Evolutionary conservation across 2,113 vertebrate genomes (phyloP).

Genomic region (Anguilla japonica): DNA sequence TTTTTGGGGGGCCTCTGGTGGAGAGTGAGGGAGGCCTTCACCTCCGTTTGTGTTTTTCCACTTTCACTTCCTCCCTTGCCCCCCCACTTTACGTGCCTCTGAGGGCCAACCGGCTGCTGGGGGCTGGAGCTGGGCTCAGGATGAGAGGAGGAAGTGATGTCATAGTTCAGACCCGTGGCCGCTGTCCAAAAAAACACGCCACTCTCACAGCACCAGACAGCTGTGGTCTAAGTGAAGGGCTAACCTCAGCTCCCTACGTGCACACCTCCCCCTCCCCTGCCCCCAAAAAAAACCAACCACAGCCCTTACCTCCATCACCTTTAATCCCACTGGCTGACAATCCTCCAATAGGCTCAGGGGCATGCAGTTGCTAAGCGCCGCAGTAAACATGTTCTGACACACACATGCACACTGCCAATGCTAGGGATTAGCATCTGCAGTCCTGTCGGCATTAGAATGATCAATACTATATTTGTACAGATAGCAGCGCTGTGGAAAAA

Average conservation of each 20-base stretch:
- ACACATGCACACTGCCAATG: background rate
- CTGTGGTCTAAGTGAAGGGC: slow-evolving; percentile 23
- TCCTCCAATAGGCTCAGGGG: slow-evolving; percentile 15
- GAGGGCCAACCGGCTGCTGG: slow-evolving; percentile 20
- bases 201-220: slow-evolving; percentile 7
- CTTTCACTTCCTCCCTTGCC: background rate
- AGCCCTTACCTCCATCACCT: slow-evolving; percentile 18
- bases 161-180: slow-evolving; percentile 27
- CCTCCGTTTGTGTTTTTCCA: background rate
- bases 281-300: slow-evolving; percentile 21
- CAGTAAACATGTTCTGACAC: slow-evolving; percentile 7
- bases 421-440: background rate
- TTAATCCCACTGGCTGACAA: background rate
- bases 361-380: background rate
- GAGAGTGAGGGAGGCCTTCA: background rate
- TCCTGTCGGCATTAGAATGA: background rate
- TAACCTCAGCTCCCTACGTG: background rate
- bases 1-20: background rate
- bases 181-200: background rate
- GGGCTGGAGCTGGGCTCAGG: slow-evolving; percentile 16
- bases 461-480: background rate
- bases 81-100: slow-evolving; percentile 7
- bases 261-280: background rate
- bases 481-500: background rate
- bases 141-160: slow-evolving; percentile 27